A percentile compares a stretch with the other conserved stretches of the same genome.
These are phyloP conservation scores for Molorchus minor DNA, from an alignment of 2,888 invertebrate species.

Conservation along the genomic window DNA sequence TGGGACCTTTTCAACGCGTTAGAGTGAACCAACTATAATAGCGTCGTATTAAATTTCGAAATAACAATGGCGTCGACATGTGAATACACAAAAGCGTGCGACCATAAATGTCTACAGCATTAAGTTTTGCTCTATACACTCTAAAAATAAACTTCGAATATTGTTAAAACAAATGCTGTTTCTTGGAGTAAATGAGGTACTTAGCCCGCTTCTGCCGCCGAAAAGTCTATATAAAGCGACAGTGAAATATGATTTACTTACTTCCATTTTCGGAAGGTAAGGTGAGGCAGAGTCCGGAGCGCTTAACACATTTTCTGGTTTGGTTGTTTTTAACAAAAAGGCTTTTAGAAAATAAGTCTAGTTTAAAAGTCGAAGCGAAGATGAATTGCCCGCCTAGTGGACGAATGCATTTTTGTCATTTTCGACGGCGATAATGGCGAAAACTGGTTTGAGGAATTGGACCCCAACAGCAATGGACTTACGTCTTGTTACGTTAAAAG, in stretches of 20 bases:
- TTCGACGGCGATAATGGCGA: slow-evolving; percentile 42
- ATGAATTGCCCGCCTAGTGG: slow-evolving; percentile 47
- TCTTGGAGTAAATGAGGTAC: too few species aligned
- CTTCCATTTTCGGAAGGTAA: slow-evolving; percentile 1
- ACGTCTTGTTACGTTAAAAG: slow-evolving; percentile 49
- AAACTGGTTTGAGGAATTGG: slow-evolving; percentile 47
- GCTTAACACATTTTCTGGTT: slow-evolving; percentile 50
- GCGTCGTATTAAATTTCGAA: too few species aligned
- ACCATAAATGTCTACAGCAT: too few species aligned
- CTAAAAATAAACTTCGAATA: too few species aligned
- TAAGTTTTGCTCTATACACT: too few species aligned
- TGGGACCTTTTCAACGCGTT: too few species aligned
- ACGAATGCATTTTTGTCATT: slow-evolving; percentile 49
- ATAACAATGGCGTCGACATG: too few species aligned
- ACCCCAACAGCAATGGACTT: slow-evolving; percentile 29
- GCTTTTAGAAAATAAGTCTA: slow-evolving; percentile 45
- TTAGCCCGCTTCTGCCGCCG: too few species aligned
- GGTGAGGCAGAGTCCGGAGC: slow-evolving; percentile 22
- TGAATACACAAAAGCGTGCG: too few species aligned
- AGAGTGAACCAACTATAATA: too few species aligned
- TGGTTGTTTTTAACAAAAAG: slow-evolving; percentile 49
- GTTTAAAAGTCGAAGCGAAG: slow-evolving; percentile 49
- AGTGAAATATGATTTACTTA: slow-evolving; percentile 9
- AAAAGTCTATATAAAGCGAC: background rate
- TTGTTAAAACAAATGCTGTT: too few species aligned